These are phyloP conservation scores for Ceratitis capitata DNA, from an alignment of 1,140 invertebrate species.

Conservation along the genomic window DNA sequence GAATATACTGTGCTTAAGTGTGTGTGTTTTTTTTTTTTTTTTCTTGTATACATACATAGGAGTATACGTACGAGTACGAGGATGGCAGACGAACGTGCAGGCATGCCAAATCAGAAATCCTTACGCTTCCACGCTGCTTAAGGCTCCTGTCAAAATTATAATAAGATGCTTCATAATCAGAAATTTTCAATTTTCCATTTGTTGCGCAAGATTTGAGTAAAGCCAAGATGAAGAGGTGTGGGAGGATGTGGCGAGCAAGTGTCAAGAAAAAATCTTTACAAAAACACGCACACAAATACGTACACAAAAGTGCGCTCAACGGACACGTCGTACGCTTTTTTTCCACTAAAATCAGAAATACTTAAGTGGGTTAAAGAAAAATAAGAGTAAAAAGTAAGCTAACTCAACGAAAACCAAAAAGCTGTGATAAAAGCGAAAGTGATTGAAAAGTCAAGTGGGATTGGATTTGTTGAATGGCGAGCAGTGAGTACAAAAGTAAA, in stretches of 20 bases:
- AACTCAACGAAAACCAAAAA: not conserved
- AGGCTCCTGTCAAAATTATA: conserved; percentile 32
- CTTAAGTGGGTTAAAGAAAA: not conserved
- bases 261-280: not conserved
- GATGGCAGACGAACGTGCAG: not conserved
- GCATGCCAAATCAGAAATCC: conserved; percentile 14
- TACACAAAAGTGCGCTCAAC: not conserved
- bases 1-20: not conserved
- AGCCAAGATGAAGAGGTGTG: not conserved
- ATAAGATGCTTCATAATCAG: conserved; percentile 30
- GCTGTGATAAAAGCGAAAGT: not conserved
- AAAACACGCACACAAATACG: not conserved
- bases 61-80: not conserved
- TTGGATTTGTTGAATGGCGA: not conserved
- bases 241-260: not conserved
- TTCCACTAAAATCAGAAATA: not conserved
- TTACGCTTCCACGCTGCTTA: not conserved
- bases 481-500: not conserved
- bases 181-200: conserved; percentile 34
- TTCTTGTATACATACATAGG: no score
- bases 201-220: not conserved
- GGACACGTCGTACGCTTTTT: not conserved
- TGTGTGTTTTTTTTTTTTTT: no score
- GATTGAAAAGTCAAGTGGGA: conserved; percentile 19
- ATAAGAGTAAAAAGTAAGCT: not conserved